phyloP scores from a whole-genome alignment of 2,113 vertebrate genomes.

The Cariama cristata region DNA sequence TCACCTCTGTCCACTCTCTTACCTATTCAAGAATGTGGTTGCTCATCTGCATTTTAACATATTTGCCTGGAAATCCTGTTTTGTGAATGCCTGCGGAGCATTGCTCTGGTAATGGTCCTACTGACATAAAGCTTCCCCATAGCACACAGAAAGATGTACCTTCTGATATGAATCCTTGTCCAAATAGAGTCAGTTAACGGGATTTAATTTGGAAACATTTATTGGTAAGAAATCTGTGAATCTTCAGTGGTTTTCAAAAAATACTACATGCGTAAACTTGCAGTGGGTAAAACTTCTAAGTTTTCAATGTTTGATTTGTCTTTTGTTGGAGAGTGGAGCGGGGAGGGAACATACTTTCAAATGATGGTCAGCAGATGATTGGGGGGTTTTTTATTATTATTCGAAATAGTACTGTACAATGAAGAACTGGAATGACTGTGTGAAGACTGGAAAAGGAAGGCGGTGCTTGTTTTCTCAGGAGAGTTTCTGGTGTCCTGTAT shows the following conservation, averaged over 20 bases:
- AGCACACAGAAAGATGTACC: neutral
- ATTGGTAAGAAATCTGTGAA: neutral
- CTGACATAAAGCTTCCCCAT: neutral
- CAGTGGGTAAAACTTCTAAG: neutral
- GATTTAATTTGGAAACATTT: neutral
- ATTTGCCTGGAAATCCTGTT: neutral
- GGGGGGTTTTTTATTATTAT: neutral
- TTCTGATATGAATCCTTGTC: neutral
- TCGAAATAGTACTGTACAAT: neutral
- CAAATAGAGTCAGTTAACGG: neutral
- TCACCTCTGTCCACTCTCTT: neutral
- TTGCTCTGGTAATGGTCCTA: neutral
- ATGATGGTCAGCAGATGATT: neutral
- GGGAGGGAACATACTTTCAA: neutral
- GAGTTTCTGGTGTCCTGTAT: neutral
- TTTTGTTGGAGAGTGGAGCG: neutral
- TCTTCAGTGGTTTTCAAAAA: neutral
- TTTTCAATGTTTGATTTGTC: neutral
- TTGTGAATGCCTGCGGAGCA: accelerated
- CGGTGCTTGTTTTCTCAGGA: neutral
- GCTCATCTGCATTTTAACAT: neutral
- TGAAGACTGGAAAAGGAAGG: neutral
- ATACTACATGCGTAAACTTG: neutral
- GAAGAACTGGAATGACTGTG: neutral
- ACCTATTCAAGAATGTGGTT: neutral